Evolutionary conservation across 2,113 vertebrate genomes (phyloP).

Genomic region (Oophaga pumilio): DNA sequence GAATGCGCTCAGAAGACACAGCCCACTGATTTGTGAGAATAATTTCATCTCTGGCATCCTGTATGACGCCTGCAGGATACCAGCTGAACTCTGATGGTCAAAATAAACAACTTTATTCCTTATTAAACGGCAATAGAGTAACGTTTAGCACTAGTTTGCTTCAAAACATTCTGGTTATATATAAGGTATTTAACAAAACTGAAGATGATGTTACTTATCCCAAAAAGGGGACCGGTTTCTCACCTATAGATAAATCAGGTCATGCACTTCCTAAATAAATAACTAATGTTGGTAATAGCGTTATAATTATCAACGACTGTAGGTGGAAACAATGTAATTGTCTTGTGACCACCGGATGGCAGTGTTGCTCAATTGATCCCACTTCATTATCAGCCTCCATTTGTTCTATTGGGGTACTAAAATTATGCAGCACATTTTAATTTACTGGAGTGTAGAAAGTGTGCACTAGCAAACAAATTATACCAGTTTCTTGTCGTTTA

Average conservation of each 20-base stretch:
- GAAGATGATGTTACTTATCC: neutral
- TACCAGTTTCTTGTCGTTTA: slow-evolving; percentile 30
- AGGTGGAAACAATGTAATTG: neutral
- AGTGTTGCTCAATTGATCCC: slow-evolving; percentile 68
- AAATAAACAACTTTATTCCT: neutral
- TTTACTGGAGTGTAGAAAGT: slow-evolving; percentile 34
- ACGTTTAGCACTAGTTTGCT: neutral
- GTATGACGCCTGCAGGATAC: neutral
- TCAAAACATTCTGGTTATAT: neutral
- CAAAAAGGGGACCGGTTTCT: neutral
- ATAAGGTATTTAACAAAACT: neutral
- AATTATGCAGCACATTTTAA: slow-evolving; percentile 49
- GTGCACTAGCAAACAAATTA: slow-evolving; percentile 45
- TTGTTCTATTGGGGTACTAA: neutral
- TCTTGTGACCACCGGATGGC: slow-evolving; percentile 68
- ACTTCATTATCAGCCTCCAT: neutral
- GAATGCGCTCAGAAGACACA: neutral
- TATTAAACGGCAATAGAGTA: neutral
- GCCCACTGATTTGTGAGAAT: neutral
- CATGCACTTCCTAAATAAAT: neutral
- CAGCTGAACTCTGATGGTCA: neutral
- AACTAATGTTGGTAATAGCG: neutral
- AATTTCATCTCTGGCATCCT: neutral
- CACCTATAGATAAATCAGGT: neutral
- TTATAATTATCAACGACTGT: neutral